Evolutionary conservation across 1,140 invertebrate species (phyloP).

Genomic region (Brachionus manjavacas): DNA sequence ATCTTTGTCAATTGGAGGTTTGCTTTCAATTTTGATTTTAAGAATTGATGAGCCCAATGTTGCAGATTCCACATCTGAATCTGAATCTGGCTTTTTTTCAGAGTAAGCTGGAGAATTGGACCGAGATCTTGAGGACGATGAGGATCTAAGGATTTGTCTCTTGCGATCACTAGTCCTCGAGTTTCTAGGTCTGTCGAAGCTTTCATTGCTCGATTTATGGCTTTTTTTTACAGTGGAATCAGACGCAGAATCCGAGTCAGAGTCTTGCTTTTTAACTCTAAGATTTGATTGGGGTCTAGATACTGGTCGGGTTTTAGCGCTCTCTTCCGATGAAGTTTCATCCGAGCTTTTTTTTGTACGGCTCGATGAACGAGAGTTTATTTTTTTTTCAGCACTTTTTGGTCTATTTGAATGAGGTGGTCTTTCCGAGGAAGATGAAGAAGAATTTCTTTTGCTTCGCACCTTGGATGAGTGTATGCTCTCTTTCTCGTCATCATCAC

Average conservation of each 20-base stretch:
- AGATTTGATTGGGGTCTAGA: neutral
- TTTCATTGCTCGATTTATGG: neutral
- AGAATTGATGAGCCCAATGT: neutral
- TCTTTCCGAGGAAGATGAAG: neutral
- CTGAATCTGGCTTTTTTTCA: neutral
- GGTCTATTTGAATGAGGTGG: neutral
- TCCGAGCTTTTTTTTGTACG: neutral
- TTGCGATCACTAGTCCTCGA: neutral
- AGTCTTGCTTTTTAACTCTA: neutral
- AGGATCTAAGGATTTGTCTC: neutral
- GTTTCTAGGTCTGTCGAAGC: neutral
- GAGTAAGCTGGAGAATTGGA: neutral
- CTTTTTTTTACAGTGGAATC: neutral
- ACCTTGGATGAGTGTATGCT: neutral
- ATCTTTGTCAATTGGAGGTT: conserved; percentile 38
- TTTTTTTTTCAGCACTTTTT: neutral
- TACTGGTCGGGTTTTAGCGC: neutral
- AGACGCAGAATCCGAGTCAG: neutral
- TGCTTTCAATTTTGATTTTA: conserved; percentile 17
- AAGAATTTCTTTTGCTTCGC: neutral
- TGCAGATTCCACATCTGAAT: neutral
- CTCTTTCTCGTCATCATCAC: neutral
- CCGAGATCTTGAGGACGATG: neutral
- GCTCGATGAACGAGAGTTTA: neutral
- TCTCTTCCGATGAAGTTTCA: neutral